Base-by-base conservation (phyloP, 2,888 invertebrate species). In the Chalcosyrphus nemorum region DNA sequence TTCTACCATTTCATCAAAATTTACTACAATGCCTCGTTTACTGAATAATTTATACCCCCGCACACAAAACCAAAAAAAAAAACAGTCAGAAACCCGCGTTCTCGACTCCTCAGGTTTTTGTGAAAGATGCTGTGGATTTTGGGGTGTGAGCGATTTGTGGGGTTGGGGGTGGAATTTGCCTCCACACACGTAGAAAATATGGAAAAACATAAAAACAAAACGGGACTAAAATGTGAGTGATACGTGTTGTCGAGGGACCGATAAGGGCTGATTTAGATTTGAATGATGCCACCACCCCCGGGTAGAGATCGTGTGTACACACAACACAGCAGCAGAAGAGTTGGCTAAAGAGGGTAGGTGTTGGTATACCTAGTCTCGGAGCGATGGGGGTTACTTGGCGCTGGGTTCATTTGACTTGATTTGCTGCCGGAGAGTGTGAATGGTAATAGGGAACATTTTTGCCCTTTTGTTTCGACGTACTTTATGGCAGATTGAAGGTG, bases 201-300 rank as follows among this genome's bases (percentile, higher is more conserved):
- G 81, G 74, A 87, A 76, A 86, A 86, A 74, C 86, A 86, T 87
- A 87, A 87, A 85, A 86, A 86, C 72, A 86, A 77, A 81, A 82
- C 78, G 77, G 71, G 82, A 71, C 74, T 74, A 77, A 87, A 87
- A 87, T 87, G 87, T 87, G 88, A 88, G 87, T 87, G 87, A 87
- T 87, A 87, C 87, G 86, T 87, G 86, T 86, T 87, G 87, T 86
- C 87, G 86, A 84, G 87, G 87, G 86, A 86, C 86, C 86, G 87
- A 88, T 87, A 89, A 87, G 87, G 86, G 88, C 87, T 87, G 88
- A 88, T 89, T 89, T 88, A 87, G 86, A 86, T 87, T 87, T 86
- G 84, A 84, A 84, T 84, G 80, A 84, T 80, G 80, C 84, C 80
- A 70, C 84, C 84, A 57, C 15, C 56, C 13, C 59, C 13, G n/a